Evolutionary conservation across 2,113 vertebrate genomes (phyloP), one percentile per base, ranked within the genome.

Genomic region (Mormyrus iriodes): DNA sequence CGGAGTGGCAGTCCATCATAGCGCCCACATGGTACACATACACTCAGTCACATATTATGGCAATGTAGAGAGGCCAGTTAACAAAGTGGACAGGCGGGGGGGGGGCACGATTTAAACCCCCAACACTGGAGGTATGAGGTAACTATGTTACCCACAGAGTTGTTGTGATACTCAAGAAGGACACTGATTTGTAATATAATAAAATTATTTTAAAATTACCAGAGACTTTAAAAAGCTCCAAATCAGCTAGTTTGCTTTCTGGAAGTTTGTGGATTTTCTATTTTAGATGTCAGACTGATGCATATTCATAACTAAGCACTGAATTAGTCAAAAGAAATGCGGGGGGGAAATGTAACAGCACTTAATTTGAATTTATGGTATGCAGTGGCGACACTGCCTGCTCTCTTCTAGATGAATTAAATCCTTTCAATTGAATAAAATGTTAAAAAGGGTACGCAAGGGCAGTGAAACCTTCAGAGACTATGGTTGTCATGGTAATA

Each of bases 371-470:
- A n/a, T 55, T 55, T 76, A 49, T 69, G 44, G 44, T 51, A 88
- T 79, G 39, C 39, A 51, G 83, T 3, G 88, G 53, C 24, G 21
- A 24, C 49, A 46, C 31, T 58, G 46, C 69, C 73, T 55, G 49
- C 49, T 89, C 76, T 9, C n/a, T 89, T 55, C 52, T 83, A 83
- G 42, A 89, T 42, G 1, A 88, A 88, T 88, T 79, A 79, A 88
- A 89, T 89, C 21, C 31, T 55, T 83, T 89, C 49, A 82, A 55
- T 83, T 58, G 88, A 88, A 82, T 83, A 82, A 83, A 79, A 79
- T 42, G 31, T 49, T 35, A 39, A 42, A 84, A 55, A 84, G 88
- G 88, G 53, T 31, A 39, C 51, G 12, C 52, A 61, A 84, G 88
- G 42, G 88, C 76, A 89, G 52, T 19, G 42, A 61, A 61, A 39